A percentile compares a stretch with the other conserved stretches of the same genome.
phyloP scores from a whole-genome alignment of 2,888 invertebrate species.

The Scaptomyza caliginosa region DNA sequence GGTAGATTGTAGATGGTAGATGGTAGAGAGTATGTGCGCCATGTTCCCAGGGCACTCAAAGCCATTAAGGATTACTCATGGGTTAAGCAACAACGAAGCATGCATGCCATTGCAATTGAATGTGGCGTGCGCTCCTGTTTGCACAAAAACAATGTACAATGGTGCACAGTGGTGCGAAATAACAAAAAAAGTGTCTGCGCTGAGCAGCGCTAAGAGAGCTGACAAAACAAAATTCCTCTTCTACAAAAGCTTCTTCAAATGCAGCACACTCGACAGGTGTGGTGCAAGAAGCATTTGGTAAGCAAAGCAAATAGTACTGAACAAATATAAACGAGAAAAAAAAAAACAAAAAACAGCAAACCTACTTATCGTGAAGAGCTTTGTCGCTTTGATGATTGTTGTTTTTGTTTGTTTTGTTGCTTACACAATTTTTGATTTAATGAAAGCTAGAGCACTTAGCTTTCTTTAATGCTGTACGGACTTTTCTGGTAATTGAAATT shows the following conservation, averaged over 20 bases:
- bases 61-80: constrained; percentile 37
- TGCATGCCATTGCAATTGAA: constrained; percentile 15
- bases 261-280: constrained; percentile 21
- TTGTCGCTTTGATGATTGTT: too few species aligned
- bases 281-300: neutral
- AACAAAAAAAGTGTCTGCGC: neutral
- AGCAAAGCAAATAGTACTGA: constrained; percentile 1
- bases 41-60: constrained; percentile 41
- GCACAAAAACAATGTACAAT: neutral
- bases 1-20: neutral
- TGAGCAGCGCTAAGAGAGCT: constrained; percentile 3
- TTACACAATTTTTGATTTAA: neutral
- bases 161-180: constrained; percentile 22
- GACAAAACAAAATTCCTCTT: neutral
- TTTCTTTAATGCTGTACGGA: neutral
- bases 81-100: neutral
- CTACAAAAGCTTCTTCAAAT: constrained; percentile 16
- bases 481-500: constrained; percentile 58
- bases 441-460: neutral
- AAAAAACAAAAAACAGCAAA: neutral
- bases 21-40: neutral
- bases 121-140: constrained; percentile 41
- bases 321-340: too few species aligned
- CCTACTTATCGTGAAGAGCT: too few species aligned
- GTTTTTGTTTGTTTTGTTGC: constrained; percentile 25